Percentiles rank a stretch among this genome's conserved stretches.
phyloP scores from a whole-genome alignment of 2,888 invertebrate species.

The Holacanthella duospinosa region DNA sequence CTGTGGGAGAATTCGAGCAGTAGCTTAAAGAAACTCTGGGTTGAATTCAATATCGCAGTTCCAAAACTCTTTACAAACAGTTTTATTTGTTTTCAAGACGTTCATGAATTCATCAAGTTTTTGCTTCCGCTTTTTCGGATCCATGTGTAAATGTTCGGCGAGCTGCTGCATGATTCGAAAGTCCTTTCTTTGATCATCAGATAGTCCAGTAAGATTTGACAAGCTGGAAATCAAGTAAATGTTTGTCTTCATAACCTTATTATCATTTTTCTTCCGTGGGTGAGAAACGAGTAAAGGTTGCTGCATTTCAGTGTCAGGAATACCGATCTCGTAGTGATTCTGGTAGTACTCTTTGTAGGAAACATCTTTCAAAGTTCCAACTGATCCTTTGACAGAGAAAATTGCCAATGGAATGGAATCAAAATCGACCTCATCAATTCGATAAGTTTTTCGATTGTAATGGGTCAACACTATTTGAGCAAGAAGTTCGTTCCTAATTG shows the following conservation, averaged over 20 bases:
- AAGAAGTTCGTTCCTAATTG: constrained; percentile 20
- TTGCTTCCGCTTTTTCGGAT: constrained; percentile 55
- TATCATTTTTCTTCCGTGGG: constrained; percentile 52
- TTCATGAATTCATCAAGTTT: constrained; percentile 57
- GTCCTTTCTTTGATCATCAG: constrained; percentile 41
- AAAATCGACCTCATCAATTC: constrained; percentile 64
- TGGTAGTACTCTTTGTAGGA: constrained; percentile 18
- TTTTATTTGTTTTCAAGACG: constrained; percentile 44
- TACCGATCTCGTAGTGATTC: constrained; percentile 41
- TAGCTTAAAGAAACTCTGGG: constrained; percentile 51
- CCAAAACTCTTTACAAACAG: constrained; percentile 49
- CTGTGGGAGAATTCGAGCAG: constrained; percentile 53
- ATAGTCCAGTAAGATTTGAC: constrained; percentile 64
- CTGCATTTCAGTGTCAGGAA: constrained; percentile 46
- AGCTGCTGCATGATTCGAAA: constrained; percentile 60
- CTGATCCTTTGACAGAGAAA: constrained; percentile 50
- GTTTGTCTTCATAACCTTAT: constrained; percentile 56
- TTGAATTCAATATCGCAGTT: constrained; percentile 66
- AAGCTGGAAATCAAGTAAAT: constrained; percentile 73
- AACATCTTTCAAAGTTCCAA: neutral
- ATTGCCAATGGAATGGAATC: constrained; percentile 49
- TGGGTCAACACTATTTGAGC: constrained; percentile 35
- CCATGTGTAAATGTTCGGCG: constrained; percentile 61
- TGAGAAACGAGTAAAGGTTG: constrained; percentile 74
- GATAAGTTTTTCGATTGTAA: constrained; percentile 44